These are phyloP conservation scores for Gastrophryne carolinensis DNA, from an alignment of 2,797 vertebrate species.

Conservation along the genomic window DNA sequence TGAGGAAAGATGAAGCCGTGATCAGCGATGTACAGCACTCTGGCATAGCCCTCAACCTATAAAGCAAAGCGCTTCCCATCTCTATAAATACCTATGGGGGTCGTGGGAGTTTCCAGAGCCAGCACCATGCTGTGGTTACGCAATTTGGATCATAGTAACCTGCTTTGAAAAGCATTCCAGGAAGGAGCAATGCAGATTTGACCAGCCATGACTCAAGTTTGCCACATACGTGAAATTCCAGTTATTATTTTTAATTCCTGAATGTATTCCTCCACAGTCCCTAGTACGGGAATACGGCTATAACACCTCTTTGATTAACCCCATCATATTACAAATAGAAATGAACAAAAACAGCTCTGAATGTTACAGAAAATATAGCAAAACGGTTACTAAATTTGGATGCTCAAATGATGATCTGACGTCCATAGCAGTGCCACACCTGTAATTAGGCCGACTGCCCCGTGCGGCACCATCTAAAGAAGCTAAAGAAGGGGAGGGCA, in stretches of 20 bases:
- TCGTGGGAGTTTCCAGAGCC: not conserved
- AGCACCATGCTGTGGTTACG: not conserved
- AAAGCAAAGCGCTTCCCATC: not conserved
- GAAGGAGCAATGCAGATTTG: not conserved
- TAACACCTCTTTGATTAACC: not conserved
- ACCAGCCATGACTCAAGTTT: constrained; percentile 11
- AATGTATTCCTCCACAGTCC: too few species aligned
- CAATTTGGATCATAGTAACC: not conserved
- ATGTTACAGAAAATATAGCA: too few species aligned
- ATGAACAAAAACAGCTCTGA: too few species aligned
- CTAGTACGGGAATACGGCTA: not conserved
- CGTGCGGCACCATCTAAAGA: too few species aligned
- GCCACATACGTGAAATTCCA: constrained; percentile 15
- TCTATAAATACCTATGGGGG: not conserved
- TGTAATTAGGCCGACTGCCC: too few species aligned
- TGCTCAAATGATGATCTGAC: too few species aligned
- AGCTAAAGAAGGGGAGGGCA: too few species aligned
- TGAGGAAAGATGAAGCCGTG: not conserved
- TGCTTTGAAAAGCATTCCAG: not conserved
- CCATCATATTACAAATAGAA: too few species aligned
- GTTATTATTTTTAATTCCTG: not conserved
- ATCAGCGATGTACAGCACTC: not conserved
- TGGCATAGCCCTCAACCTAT: not conserved
- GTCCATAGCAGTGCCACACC: too few species aligned
- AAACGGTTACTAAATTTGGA: too few species aligned